Evolutionary conservation across 92 coral and sea anemone species (phyloP), one percentile per base, ranked within the genome.

Genomic region (Galaxea fascicularis): DNA sequence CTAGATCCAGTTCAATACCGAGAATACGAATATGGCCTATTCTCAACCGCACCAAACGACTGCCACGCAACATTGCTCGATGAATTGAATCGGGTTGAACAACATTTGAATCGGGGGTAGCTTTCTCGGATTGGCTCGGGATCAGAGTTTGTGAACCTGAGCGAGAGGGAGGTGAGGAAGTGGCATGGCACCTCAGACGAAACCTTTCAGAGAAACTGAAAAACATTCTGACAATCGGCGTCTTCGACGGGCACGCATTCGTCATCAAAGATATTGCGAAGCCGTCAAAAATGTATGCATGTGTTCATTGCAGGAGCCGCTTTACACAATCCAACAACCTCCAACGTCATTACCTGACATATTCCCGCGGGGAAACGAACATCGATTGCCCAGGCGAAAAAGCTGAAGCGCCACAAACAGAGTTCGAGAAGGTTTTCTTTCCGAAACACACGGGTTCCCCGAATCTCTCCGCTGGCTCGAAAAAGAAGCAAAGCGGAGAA

Each of bases 121-220:
- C 14, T 15, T 10, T 70, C 4, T 14, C 75, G 17, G 75, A 70
- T 45, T 70, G 75, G 75, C 46, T 74, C 25, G 79, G 79, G 15
- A 74, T 74, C 79, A 16, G 79, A 9, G 57, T 52, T 39, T 74
- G 20, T 74, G 79, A 74, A 46, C 65, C 79, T 22, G 65, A 24
- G 21, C 44, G 26, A 21, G 22, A 39, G 58, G 63, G n/a, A 52
- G 18, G 8, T 26, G 54, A 18, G 5, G 54, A 70, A 35, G 27
- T 74, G 18, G 17, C 27, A 2, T 77, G 82, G 82, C 71, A 62
- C 21, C 70, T 77, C 0, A 77, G 52, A 31, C 18, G 26, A 35
- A 74, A 46, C 13, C 29, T 31, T 0, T 14, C 59, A 21, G 31
- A 0, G 26, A 15, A 24, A 11, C 49, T 60, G 66, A 28, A 21